Evolutionary conservation across 2,888 invertebrate genomes (phyloP), one percentile per base, ranked within the genome.

Genomic region (Stratiomys singularior): DNA sequence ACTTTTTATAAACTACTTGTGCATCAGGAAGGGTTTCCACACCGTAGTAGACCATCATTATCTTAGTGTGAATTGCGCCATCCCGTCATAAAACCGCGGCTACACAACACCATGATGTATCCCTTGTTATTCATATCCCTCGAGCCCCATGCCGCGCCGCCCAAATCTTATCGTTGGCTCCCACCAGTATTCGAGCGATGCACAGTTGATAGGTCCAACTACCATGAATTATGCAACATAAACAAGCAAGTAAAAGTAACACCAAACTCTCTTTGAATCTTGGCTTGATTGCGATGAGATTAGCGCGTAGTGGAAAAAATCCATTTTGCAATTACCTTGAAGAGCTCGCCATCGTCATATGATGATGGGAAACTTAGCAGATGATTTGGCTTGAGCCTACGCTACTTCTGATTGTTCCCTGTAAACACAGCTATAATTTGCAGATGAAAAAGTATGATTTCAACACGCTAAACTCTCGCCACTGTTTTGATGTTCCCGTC

Each of bases 281-380:
- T 9, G 3, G 4, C 64, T n/a, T 25, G 30, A 30, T 30, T 28
- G 27, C 5, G n/a, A 30, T 4, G 28, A 21, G n/a, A 11, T 64
- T 64, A 21, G 30, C 64, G 64, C 64, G 64, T 64, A 27, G 30
- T 64, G 64, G 30, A 64, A 9, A 64, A 11, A 27, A 15, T 11
- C 28, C 21, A 64, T 13, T 27, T 64, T 23, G 64, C 18, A 30
- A 37, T 64, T 88, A 91, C 91, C 91, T 91, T 86, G 91, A 91
- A 85, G 90, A 90, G 88, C 91, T 91, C 88, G 91, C 91, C 91
- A 91, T 91, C 44, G 37, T 44, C 44, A 23, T 1, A 9, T 5
- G 28, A 64, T 28, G 27, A 25, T 23, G 9, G n/a, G n/a, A 64
- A 64, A 30, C 5, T 64, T 64, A 13, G 13, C 52, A 13, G 52